Base-by-base conservation (phyloP, 92 coral and sea anemone genomes). In the Epizoanthus scotinus region DNA sequence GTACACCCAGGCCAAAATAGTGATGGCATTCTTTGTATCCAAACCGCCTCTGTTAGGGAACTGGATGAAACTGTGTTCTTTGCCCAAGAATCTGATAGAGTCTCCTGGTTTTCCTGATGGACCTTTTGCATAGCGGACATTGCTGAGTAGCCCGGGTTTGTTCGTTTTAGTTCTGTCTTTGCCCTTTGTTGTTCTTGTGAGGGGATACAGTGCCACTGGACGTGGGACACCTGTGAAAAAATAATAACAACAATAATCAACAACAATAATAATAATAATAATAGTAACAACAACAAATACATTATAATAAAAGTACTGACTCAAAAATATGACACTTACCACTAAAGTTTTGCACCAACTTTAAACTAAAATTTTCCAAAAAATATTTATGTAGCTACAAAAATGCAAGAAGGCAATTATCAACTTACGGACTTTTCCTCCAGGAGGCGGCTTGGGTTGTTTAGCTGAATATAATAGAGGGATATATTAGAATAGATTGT, bases 1-100 rank as follows among this genome's bases (percentile, higher is more conserved):
- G 78, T 90, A 82, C 24, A 93, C 87, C 97, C 97, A 93, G 25
- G 92, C 94, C 6, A 90, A 81, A 31, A 93, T 84, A 19, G 97
- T 87, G 74, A 93, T 90, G 21, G 97, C 91, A 47, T 86, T 78
- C 3, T 89, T 79, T 8, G 97, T 85, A 59, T 89, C 91, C 10
- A 93, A 83, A 18, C 87, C 88, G 8, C 97, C 94, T 18, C 63
- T 72, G 59, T 93, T 93, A 7, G 89, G 92, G 77, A 93, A 90
- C 70, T 85, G 85, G 17, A 93, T 93, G 63, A 78, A 93, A 74
- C 97, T 93, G 92, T 90, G 86, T 15, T 72, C 64, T 49, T 91
- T 89, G 58, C 97, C 97, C 61, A 87, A 82, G 70, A 93, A 93
- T 60, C 85, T 74, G 56, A 90, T 77, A 5, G 97, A 86, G n/a